Conservation (phyloP, 2,797 vertebrate genomes). For the Margarornis squamiger region DNA sequence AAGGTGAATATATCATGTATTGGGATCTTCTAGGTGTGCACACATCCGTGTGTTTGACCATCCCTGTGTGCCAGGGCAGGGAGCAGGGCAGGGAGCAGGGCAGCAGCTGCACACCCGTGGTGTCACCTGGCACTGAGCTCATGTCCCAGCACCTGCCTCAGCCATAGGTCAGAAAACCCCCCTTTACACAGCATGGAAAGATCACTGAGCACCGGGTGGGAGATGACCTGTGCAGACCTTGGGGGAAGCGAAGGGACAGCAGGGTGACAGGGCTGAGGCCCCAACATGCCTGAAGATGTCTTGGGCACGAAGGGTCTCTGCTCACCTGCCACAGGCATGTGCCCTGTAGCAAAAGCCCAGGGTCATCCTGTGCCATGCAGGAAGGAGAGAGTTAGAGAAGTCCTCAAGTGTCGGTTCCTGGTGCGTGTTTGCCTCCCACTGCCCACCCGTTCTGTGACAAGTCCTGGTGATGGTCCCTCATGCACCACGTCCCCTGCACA, state of each 20-base stretch:
- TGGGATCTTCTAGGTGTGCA: background rate
- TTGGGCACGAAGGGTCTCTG: background rate
- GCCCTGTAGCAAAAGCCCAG: background rate
- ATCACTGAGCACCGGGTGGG: accelerated
- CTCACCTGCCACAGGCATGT: accelerated
- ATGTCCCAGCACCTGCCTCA: background rate
- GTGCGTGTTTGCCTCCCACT: background rate
- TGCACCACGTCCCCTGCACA: accelerated
- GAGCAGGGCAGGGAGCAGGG: accelerated
- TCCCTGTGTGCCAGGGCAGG: accelerated
- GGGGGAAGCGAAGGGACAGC: background rate
- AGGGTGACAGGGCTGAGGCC: accelerated
- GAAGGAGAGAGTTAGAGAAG: background rate
- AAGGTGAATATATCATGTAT: background rate
- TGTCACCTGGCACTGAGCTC: accelerated
- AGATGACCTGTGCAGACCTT: no score
- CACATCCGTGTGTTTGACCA: accelerated
- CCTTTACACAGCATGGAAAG: no score
- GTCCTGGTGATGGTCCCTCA: background rate
- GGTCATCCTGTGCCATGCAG: background rate
- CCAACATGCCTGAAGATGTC: no score
- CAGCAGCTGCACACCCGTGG: accelerated
- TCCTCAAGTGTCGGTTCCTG: accelerated
- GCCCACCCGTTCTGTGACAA: background rate
- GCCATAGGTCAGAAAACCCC: background rate